phyloP scores from a whole-genome alignment of 1,140 invertebrate species.

The Tetramorium simillimum region DNA sequence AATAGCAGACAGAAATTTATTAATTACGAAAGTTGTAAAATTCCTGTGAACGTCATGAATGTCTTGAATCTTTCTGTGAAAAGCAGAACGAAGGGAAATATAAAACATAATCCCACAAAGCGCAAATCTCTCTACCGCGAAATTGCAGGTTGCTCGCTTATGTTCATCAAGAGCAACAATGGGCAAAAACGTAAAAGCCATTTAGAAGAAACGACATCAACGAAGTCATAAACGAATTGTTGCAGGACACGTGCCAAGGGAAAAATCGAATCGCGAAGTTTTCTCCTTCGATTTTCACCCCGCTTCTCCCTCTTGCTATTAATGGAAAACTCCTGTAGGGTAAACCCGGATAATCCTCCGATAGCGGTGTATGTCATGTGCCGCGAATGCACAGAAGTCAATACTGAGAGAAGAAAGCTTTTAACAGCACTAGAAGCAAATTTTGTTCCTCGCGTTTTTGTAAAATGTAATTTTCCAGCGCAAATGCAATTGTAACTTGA shows the following conservation, averaged over 20 bases:
- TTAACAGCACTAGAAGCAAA: background rate
- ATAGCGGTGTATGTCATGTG: background rate
- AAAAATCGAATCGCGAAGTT: constrained; percentile 43
- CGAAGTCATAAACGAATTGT: constrained; percentile 20
- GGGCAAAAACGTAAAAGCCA: background rate
- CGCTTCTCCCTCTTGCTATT: constrained; percentile 15
- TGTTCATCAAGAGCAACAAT: background rate
- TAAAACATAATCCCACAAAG: background rate
- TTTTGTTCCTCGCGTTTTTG: background rate
- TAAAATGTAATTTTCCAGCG: background rate
- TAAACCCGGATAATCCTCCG: constrained; percentile 1
- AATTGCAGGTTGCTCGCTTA: background rate
- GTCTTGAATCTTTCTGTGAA: background rate
- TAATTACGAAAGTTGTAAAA: background rate
- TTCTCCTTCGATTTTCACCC: background rate
- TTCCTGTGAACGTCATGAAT: background rate
- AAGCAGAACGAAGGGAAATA: background rate
- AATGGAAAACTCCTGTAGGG: constrained; percentile 56
- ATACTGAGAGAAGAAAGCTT: constrained; percentile 1
- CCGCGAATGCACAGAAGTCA: constrained; percentile 1
- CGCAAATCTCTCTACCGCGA: background rate
- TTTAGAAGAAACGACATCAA: background rate
- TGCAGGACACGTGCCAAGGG: background rate
- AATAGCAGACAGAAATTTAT: background rate
- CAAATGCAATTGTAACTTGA: background rate